Evolutionary conservation across 2,888 invertebrate species (phyloP).

Genomic region (Chalcis sispes): DNA sequence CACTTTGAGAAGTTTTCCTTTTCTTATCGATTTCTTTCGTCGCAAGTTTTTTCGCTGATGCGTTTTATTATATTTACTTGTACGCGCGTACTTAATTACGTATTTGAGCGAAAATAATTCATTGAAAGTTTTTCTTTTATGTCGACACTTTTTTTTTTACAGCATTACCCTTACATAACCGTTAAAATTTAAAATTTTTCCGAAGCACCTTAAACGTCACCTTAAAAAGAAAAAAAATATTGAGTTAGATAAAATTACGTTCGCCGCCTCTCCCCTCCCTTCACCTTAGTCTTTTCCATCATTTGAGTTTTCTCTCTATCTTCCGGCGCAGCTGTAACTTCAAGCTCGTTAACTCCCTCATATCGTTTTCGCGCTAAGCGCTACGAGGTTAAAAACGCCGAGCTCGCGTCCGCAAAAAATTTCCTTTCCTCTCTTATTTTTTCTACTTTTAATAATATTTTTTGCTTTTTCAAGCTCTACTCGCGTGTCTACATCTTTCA

Average conservation of each 20-base stretch:
- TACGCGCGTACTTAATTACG: too few relatives aligned
- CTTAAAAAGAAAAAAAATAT: neutral
- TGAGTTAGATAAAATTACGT: constrained; percentile 6
- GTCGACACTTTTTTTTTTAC: too few relatives aligned
- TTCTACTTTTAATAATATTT: constrained; percentile 4
- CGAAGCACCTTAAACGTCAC: too few relatives aligned
- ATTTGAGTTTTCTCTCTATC: neutral
- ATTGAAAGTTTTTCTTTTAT: too few relatives aligned
- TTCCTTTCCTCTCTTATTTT: constrained; percentile 5
- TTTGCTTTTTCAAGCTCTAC: neutral
- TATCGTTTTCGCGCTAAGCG: constrained; percentile 44
- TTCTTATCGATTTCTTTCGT: too few relatives aligned
- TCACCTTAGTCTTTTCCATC: constrained; percentile 5
- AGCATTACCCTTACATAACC: too few relatives aligned
- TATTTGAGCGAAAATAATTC: too few relatives aligned
- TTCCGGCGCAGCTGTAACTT: constrained; percentile 53
- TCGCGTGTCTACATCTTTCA: too few relatives aligned
- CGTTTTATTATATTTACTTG: too few relatives aligned
- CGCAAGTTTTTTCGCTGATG: too few relatives aligned
- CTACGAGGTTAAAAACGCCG: constrained; percentile 30
- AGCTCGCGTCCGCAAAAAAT: constrained; percentile 1
- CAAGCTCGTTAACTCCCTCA: constrained; percentile 58
- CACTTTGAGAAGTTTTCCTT: too few relatives aligned
- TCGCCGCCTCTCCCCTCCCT: neutral
- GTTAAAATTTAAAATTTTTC: too few relatives aligned